phyloP scores from a whole-genome alignment of 2,113 vertebrate genomes.

The Bucco capensis region DNA sequence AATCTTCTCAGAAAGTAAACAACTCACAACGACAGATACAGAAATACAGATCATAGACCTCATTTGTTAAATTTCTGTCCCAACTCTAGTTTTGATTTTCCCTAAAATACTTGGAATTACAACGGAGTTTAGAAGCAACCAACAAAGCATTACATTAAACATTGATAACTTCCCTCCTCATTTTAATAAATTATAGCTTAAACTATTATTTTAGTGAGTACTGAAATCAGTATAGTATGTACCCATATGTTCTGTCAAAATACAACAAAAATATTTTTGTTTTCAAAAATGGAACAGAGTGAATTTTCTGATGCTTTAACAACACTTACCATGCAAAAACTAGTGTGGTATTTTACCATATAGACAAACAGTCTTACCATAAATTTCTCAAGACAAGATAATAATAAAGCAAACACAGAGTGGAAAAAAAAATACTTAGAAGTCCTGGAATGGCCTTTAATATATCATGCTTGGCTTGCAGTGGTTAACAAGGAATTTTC shows the following conservation, averaged over 20 bases:
- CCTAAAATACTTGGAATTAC: neutral
- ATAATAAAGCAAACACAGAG: neutral
- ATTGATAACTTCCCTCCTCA: neutral
- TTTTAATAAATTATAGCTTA: neutral
- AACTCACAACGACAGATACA: neutral
- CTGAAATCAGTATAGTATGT: neutral
- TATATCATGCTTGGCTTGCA: neutral
- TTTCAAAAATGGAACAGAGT: neutral
- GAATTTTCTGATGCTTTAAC: neutral
- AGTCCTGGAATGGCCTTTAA: neutral
- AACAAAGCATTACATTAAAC: neutral
- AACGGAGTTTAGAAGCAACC: neutral
- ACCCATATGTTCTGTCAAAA: neutral
- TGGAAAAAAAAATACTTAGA: fast-evolving
- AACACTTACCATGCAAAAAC: neutral
- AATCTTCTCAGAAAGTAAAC: neutral
- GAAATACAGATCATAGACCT: neutral
- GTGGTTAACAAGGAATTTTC: neutral
- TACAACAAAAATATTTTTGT: neutral
- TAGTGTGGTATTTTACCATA: neutral
- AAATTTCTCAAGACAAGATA: neutral
- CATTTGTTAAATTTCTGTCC: neutral
- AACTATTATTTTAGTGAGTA: neutral
- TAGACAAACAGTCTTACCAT: neutral
- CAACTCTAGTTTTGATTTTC: neutral